Conservation (phyloP, 2,113 vertebrate species). For the Dermatemys mawii region DNA sequence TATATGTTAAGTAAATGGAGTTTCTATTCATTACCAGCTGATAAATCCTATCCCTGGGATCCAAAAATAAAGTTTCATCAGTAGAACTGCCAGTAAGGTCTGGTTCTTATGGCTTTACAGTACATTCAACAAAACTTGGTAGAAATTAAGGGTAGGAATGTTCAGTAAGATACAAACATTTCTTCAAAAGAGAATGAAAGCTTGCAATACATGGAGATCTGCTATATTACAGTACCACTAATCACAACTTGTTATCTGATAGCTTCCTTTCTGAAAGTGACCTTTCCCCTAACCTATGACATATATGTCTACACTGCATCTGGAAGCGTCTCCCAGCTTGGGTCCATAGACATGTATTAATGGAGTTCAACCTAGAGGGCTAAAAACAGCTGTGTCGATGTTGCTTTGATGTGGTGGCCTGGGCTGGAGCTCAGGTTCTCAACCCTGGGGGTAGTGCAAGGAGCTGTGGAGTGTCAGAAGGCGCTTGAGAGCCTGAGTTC, state of each 20-base stretch:
- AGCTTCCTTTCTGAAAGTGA: not conserved
- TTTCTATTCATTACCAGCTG: constrained; percentile 39
- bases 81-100: not conserved
- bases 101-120: constrained; percentile 21
- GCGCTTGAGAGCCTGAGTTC: not conserved
- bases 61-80: constrained; percentile 40
- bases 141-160: constrained; percentile 26
- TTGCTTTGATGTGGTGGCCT: too few species aligned
- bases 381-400: too few species aligned
- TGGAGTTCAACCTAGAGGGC: too few species aligned
- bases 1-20: constrained; percentile 3
- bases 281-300: not conserved
- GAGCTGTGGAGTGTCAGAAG: not conserved
- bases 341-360: not conserved
- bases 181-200: constrained; percentile 8
- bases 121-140: not conserved
- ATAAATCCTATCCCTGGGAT: constrained; percentile 21
- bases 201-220: not conserved
- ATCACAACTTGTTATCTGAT: not conserved
- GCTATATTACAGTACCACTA: not conserved
- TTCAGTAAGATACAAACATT: not conserved
- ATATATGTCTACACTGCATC: not conserved
- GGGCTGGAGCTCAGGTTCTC: too few species aligned
- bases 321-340: not conserved
- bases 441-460: not conserved